Evolutionary conservation across 2,888 invertebrate genomes (phyloP), one percentile per base, ranked within the genome.

Genomic region (Brenthis daphne): DNA sequence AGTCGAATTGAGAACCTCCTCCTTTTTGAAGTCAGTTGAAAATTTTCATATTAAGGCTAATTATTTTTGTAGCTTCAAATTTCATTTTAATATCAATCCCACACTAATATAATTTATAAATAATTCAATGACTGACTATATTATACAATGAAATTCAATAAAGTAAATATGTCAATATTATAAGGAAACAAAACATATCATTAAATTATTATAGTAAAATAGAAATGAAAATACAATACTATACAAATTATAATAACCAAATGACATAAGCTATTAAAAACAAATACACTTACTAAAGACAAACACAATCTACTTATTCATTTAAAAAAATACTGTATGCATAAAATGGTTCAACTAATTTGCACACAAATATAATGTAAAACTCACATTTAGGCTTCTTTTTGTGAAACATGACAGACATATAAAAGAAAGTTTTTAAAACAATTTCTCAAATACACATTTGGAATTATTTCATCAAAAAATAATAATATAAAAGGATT

Each of bases 321-420:
- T 53, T 33, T 37, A 53, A 63, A 51, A 37, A 48, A 58, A 67
- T 67, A 55, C 53, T 63, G 58, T 50, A 58, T 70, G 67, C 70
- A 67, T 70, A 70, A 70, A 70, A 70, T 70, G 70, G 70, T 70
- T 70, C 70, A 70, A 70, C 64, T 64, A 69, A 67, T 70, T 67
- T 67, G 70, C 67, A 70, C 70, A 67, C 64, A 70, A 37, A 70
- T 43, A 64, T 61, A 67, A 51, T 48, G 47, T 64, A 37, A 43
- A 53, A 70, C 70, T 70, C 66, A 70, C 70, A 51, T 64, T 67
- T 60, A 50, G 55, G 29, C 64, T 67, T 70, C 70, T 63, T 67
- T 43, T 67, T 60, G 29, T 57, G 53, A 51, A 57, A 67, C 64
- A 67, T 43, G 67, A 56, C 58, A 70, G 63, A 67, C 60, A 64